phyloP scores from a whole-genome alignment of 2,113 vertebrate species.

The Lates calcarifer region DNA sequence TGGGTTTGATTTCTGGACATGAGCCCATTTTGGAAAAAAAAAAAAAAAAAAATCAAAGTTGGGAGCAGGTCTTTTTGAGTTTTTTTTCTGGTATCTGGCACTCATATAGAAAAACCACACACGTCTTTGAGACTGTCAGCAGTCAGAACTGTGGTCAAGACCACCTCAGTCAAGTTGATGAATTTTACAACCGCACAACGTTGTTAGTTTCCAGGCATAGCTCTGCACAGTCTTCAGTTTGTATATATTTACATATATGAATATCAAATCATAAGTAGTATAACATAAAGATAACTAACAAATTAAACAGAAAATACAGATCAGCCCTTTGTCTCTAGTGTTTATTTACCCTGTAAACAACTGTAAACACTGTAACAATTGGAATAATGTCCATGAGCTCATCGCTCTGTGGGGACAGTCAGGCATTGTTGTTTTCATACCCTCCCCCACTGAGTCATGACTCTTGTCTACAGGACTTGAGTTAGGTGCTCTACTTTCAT shows the following conservation, averaged over 20 bases:
- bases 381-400: neutral
- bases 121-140: neutral
- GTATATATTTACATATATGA: neutral
- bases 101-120: neutral
- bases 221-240: neutral
- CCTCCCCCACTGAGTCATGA: neutral
- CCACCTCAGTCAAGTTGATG: neutral
- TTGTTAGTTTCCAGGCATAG: neutral
- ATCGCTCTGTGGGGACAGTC: neutral
- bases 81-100: neutral
- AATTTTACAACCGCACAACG: neutral
- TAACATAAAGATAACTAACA: neutral
- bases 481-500: neutral
- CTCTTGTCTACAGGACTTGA: neutral
- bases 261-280: neutral
- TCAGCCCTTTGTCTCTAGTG: neutral
- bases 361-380: neutral
- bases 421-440: slow-evolving; percentile 14
- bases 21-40: neutral
- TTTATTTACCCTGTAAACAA: neutral
- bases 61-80: neutral
- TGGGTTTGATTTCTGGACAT: neutral
- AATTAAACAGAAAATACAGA: neutral
- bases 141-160: neutral
- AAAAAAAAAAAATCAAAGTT: neutral